phyloP scores from a whole-genome alignment of 2,113 vertebrate genomes.

The Podiceps cristatus region DNA sequence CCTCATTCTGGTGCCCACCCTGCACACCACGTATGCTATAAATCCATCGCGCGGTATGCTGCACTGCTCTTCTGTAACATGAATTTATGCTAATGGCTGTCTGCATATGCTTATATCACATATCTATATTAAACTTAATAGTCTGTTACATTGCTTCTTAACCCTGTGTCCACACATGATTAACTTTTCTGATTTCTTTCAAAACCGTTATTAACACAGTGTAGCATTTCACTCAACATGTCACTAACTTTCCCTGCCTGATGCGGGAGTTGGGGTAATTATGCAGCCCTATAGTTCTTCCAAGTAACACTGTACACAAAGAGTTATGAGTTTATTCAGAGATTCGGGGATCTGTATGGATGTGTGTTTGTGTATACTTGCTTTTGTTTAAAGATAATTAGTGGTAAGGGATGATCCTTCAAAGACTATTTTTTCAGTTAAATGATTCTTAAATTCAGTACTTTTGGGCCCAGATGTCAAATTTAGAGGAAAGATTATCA shows the following conservation, averaged over 20 bases:
- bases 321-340: conserved; percentile 36
- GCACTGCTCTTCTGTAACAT: conserved; percentile 88
- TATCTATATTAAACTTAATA: conserved; percentile 99
- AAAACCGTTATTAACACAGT: conserved; percentile 96
- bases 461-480: not conserved
- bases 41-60: conserved; percentile 65
- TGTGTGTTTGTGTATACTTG: not conserved
- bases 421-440: not conserved
- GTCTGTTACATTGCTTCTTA: conserved; percentile 99
- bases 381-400: not conserved
- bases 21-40: conserved; percentile 59
- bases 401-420: not conserved
- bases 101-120: conserved; percentile 99
- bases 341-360: not conserved
- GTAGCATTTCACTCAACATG: conserved; percentile 91
- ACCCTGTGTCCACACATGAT: conserved; percentile 99
- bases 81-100: conserved; percentile 98
- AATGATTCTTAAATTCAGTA: not conserved
- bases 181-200: conserved; percentile 99
- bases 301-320: conserved; percentile 71
- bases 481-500: not conserved
- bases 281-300: conserved; percentile 54
- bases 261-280: conserved; percentile 67
- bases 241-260: conserved; percentile 89
- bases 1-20: conserved; percentile 49